Conservation (phyloP, 2,797 vertebrate genomes). For the Coracias cyanogaster region DNA sequence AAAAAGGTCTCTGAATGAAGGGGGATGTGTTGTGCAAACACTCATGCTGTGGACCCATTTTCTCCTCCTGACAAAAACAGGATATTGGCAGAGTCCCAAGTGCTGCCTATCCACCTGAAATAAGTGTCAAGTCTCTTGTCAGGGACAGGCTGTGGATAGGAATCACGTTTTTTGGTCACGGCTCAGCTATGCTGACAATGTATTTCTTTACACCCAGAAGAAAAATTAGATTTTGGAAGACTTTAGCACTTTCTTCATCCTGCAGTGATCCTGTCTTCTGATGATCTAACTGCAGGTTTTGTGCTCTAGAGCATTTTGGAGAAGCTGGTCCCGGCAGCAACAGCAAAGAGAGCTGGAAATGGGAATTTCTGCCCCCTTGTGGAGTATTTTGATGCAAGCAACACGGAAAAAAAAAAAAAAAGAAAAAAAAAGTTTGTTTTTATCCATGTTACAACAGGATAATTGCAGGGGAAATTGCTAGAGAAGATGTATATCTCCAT, state of each 20-base stretch:
- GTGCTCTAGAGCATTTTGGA: background rate
- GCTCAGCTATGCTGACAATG: constrained; percentile 11
- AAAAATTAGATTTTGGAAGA: background rate
- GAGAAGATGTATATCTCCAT: background rate
- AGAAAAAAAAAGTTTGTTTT: background rate
- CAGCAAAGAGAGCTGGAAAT: background rate
- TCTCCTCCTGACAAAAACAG: background rate
- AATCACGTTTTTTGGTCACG: background rate
- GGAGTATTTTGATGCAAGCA: constrained; percentile 38
- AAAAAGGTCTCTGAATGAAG: background rate
- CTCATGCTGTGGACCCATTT: background rate
- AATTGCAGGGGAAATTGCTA: background rate
- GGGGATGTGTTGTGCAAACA: background rate
- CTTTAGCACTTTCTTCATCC: background rate
- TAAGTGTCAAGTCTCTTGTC: background rate
- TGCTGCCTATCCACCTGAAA: background rate
- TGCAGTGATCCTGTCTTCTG: background rate
- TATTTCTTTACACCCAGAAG: background rate
- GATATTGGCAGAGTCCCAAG: background rate
- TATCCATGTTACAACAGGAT: background rate
- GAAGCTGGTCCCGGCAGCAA: background rate
- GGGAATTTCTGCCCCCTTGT: constrained; percentile 56
- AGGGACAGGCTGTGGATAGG: background rate
- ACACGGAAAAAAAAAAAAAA: background rate
- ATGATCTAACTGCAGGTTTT: background rate